These are phyloP conservation scores for Halictus quadricinctus DNA, from an alignment of 2,888 invertebrate species.

Conservation along the genomic window DNA sequence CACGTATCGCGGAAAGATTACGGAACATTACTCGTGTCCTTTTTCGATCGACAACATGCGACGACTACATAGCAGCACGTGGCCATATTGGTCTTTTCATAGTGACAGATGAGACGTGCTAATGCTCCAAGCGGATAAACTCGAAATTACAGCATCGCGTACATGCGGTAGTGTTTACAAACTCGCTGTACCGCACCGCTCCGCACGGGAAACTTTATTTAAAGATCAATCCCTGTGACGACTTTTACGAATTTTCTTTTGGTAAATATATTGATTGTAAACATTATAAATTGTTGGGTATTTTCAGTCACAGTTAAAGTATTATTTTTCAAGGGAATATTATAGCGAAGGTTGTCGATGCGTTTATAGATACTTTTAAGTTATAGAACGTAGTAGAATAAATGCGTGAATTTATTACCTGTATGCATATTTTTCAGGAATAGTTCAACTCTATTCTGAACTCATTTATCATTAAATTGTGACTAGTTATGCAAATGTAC, in stretches of 20 bases:
- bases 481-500: too few relatives aligned
- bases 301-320: not conserved
- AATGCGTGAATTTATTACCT: not conserved
- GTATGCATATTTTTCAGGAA: not conserved
- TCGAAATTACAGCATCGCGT: slow-evolving; percentile 38
- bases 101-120: slow-evolving; percentile 28
- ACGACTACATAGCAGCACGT: slow-evolving; percentile 14
- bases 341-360: too few relatives aligned
- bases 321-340: not conserved
- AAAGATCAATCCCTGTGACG: not conserved
- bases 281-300: not conserved
- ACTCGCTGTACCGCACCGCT: not conserved
- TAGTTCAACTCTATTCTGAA: too few relatives aligned
- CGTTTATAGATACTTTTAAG: not conserved
- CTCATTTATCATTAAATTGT: too few relatives aligned
- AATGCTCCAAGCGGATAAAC: slow-evolving; percentile 34
- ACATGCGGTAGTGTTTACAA: not conserved
- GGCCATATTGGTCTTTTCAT: slow-evolving; percentile 45
- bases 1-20: not conserved
- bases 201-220: not conserved
- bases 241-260: not conserved
- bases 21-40: not conserved
- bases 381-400: too few relatives aligned
- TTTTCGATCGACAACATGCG: slow-evolving; percentile 28
- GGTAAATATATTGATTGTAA: not conserved